phyloP scores from a whole-genome alignment of 2,797 vertebrate genomes.

The Salarias fasciatus region DNA sequence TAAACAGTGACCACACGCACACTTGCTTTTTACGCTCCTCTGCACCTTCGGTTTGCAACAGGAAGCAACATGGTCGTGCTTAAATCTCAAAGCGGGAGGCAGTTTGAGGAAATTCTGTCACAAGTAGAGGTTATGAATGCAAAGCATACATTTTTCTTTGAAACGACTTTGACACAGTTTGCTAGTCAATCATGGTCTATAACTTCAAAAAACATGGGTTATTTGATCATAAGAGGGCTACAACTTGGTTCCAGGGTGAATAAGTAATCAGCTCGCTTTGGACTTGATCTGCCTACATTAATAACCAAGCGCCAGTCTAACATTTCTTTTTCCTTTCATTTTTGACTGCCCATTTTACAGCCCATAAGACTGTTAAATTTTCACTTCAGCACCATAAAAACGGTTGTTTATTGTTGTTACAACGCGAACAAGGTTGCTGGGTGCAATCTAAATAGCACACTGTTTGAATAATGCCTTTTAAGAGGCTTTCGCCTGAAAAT shows the following conservation, averaged over 20 bases:
- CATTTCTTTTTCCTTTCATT: no score
- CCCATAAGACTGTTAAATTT: no score
- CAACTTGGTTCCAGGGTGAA: background rate
- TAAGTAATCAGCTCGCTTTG: no score
- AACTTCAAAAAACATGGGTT: background rate
- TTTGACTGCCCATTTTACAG: no score
- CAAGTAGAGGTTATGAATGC: background rate
- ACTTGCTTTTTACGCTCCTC: conserved; percentile 6
- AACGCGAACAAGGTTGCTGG: no score
- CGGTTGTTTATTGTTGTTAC: no score
- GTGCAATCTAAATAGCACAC: no score
- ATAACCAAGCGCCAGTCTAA: no score
- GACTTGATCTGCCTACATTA: no score
- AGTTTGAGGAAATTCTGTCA: conserved; percentile 13
- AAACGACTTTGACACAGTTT: background rate
- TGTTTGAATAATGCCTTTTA: no score
- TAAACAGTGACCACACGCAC: conserved; percentile 24
- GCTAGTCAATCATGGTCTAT: background rate
- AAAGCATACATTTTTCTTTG: conserved; percentile 9
- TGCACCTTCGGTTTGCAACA: conserved; percentile 6
- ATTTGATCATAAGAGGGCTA: conserved; percentile 7
- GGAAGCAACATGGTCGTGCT: conserved; percentile 17
- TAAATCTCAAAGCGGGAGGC: conserved; percentile 21
- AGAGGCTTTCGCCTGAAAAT: background rate
- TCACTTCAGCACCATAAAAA: no score